Base-by-base conservation (phyloP, 2,888 invertebrate species). In the Coelopa pilipes region DNA sequence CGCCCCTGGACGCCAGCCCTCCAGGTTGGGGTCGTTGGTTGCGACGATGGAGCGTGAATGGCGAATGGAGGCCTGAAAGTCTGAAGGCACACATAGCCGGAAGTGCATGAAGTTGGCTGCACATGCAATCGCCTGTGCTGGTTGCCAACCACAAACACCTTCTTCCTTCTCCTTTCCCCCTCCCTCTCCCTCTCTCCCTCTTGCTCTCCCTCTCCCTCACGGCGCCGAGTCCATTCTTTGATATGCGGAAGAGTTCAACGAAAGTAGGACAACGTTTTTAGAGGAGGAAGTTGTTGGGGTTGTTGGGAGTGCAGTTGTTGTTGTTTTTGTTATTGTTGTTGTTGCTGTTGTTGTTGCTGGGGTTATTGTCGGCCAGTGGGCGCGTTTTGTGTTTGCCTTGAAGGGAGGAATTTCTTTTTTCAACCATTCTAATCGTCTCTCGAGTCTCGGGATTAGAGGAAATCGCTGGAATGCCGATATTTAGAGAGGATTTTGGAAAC, bases 201-300 rank as follows among this genome's bases (percentile, higher is more conserved):
- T 34, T 34, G 4, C 34, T 34, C 34, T 7, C 7, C 7, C 34
- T 7, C 34, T 7, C 7, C 7, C 7, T 34, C 34, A 34, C 34
- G 34, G 7, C 34, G 12, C n/a, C 13, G 2, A 45, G 15, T 34
- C 34, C 34, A 34, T 34, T 34, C 34, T 34, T 53, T 45, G 11
- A 46, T 47, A 71, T 65, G 57, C 65, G 71, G 65, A 71, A 65
- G 71, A 65, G 45, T 65, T 63, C n/a, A 21, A n/a, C 55, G 21
- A 71, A 71, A 71, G 71, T 71, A 53, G 71, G 47, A 45, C 71
- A 71, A 71, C 50, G 63, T 71, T 59, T 46, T 69, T 46, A 19
- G 57, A 55, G 17, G 57, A 72, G 57, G 17, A 72, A 72, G 57
- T 69, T 55, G 67, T n/a, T 11, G 17, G 46, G 13, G 46, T 10